Conservation (phyloP, 2,797 vertebrate species). For the Etheostoma nigrum region DNA sequence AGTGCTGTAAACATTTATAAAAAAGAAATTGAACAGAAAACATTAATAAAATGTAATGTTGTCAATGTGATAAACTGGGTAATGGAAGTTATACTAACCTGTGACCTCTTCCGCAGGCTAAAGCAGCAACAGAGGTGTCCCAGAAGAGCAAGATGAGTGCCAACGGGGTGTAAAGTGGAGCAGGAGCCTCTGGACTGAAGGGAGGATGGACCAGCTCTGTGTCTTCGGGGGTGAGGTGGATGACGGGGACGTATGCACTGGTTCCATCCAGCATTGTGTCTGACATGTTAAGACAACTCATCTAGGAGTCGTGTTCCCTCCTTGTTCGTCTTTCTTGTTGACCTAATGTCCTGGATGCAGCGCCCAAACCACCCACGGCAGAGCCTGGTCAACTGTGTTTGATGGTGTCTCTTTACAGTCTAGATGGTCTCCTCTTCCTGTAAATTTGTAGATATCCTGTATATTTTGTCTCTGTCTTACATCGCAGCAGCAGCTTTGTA, state of each 20-base stretch:
- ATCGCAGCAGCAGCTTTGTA: slow-evolving; percentile 70
- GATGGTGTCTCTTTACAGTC: slow-evolving; percentile 35
- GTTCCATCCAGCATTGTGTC: neutral
- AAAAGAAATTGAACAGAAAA: neutral
- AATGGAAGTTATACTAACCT: neutral
- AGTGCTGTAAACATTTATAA: neutral
- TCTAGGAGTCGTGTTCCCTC: neutral
- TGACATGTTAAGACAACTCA: neutral
- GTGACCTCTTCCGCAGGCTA: slow-evolving; percentile 75
- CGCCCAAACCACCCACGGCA: neutral
- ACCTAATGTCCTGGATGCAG: slow-evolving; percentile 18
- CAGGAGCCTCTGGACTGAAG: slow-evolving; percentile 35
- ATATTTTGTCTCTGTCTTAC: slow-evolving; percentile 70
- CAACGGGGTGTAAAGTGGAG: slow-evolving; percentile 80
- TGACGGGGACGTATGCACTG: too few species aligned
- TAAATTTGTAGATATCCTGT: slow-evolving; percentile 88
- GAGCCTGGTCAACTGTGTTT: slow-evolving; percentile 10
- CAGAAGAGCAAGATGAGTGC: slow-evolving; percentile 87
- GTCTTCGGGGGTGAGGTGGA: neutral
- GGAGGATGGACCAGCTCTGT: neutral
- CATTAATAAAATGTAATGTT: neutral
- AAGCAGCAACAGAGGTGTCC: slow-evolving; percentile 82
- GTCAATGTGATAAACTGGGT: neutral
- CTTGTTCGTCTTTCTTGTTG: neutral
- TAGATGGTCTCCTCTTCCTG: slow-evolving; percentile 53